Percentiles rank a stretch among this genome's conserved stretches.
Evolutionary conservation across 1,140 invertebrate genomes (phyloP).

Genomic region (Anastrepha ludens): DNA sequence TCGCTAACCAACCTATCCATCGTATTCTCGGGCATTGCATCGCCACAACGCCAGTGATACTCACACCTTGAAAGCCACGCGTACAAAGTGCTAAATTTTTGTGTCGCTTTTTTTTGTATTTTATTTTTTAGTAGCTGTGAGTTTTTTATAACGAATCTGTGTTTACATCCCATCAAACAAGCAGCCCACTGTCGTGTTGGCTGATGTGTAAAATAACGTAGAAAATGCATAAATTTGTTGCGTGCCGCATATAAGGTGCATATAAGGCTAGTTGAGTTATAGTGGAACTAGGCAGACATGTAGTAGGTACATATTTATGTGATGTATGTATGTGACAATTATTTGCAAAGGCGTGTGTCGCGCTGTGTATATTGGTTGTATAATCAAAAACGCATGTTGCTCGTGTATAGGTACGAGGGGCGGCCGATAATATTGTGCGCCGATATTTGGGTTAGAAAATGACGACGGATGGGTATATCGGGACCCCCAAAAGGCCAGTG

Average conservation of each 20-base stretch:
- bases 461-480: no score
- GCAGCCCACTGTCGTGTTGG: not conserved
- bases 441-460: no score
- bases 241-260: not conserved
- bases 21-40: not conserved
- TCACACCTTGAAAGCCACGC: not conserved
- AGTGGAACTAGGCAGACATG: not conserved
- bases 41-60: not conserved
- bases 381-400: no score
- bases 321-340: no score
- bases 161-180: not conserved
- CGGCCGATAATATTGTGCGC: no score
- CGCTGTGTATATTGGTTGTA: no score
- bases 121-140: not conserved
- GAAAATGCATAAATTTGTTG: conserved; percentile 30
- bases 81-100: not conserved
- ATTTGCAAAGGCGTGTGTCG: no score
- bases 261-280: not conserved
- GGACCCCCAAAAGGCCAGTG: no score
- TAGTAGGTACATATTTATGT: no score
- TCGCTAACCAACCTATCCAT: not conserved
- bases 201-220: not conserved
- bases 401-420: no score
- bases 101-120: not conserved
- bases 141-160: not conserved